Evolutionary conservation across 2,113 vertebrate species (phyloP).

Genomic region (Colaptes auratus): DNA sequence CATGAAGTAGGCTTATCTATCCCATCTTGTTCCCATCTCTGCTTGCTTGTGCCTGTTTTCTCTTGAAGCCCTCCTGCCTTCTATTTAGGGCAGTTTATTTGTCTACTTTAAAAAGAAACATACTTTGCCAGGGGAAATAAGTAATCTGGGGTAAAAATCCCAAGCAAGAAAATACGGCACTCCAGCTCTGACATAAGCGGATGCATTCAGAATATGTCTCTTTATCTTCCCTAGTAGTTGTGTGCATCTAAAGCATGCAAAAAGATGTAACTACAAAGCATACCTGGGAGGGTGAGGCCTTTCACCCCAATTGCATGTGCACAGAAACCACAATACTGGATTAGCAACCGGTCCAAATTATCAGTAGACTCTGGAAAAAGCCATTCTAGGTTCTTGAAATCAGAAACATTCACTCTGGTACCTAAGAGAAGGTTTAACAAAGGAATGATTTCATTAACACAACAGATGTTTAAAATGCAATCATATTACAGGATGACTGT

Average conservation of each 20-base stretch:
- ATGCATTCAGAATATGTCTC: not conserved
- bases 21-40: not conserved
- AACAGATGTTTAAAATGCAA: not conserved
- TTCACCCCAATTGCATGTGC: conserved; percentile 80
- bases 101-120: not conserved
- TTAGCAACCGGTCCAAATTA: conserved; percentile 75
- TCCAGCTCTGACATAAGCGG: not conserved
- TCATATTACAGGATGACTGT: not conserved
- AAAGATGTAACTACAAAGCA: not conserved
- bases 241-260: not conserved
- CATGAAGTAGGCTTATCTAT: not conserved
- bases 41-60: not conserved
- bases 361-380: conserved; percentile 83
- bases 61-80: not conserved
- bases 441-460: not conserved
- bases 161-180: not conserved
- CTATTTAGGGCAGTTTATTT: not conserved
- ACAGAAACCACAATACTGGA: conserved; percentile 90
- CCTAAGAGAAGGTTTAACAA: conserved; percentile 70
- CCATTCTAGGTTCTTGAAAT: conserved; percentile 84
- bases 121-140: not conserved
- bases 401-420: conserved; percentile 70
- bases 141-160: not conserved
- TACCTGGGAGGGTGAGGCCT: conserved; percentile 89
- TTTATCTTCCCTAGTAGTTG: not conserved